Evolutionary conservation across 2,797 vertebrate genomes (phyloP).

Genomic region (Rhynchonycteris naso): DNA sequence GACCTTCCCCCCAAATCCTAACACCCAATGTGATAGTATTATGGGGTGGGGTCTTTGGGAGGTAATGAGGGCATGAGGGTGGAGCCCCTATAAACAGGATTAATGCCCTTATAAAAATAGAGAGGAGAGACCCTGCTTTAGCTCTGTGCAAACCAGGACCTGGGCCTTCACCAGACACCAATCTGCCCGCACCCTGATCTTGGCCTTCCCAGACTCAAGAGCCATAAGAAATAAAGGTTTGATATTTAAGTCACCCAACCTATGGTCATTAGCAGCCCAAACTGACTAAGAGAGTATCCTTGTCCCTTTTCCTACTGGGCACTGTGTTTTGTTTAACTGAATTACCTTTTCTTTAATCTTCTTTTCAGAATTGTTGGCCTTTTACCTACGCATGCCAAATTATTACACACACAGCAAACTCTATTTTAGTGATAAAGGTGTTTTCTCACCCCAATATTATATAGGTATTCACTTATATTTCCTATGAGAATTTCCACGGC

Average conservation of each 20-base stretch:
- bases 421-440: not conserved
- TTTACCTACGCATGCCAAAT: conserved; percentile 7
- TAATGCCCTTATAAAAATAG: not conserved
- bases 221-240: not conserved
- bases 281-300: not conserved
- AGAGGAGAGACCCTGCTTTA: not conserved
- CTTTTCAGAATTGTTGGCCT: not conserved
- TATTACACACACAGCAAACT: not conserved
- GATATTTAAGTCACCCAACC: not conserved
- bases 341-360: not conserved
- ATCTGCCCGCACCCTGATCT: not conserved
- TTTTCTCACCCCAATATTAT: not conserved
- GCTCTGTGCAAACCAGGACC: not conserved
- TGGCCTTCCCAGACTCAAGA: not conserved
- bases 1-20: not conserved
- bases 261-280: not conserved
- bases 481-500: not conserved
- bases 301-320: not conserved
- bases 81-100: not conserved
- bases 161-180: not conserved
- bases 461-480: not conserved
- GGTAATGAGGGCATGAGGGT: not conserved
- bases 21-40: not conserved
- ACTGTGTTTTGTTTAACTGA: not conserved
- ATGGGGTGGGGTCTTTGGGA: not conserved